phyloP scores from a whole-genome alignment of 1,140 invertebrate genomes.

The Achatina immaculata region DNA sequence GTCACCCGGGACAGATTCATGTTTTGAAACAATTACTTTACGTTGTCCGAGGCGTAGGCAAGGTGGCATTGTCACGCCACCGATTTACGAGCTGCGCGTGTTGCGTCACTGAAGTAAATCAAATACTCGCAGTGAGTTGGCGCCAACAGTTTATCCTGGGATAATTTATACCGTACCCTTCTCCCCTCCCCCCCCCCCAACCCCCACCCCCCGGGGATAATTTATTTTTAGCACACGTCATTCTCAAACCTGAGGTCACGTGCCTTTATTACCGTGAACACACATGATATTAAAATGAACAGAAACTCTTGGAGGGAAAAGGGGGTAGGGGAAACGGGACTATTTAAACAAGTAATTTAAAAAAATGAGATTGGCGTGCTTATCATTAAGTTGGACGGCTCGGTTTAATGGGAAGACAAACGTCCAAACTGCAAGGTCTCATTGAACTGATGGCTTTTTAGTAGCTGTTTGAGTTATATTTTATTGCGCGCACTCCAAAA shows the following conservation, averaged over 20 bases:
- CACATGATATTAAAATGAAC: slow-evolving; percentile 6
- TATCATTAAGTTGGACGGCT: not conserved
- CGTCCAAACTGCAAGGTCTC: not conserved
- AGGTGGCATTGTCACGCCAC: too few relatives aligned
- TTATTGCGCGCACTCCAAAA: not conserved
- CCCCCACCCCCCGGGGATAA: too few relatives aligned
- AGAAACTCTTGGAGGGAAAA: too few relatives aligned
- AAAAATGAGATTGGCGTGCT: not conserved
- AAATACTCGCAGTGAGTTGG: not conserved
- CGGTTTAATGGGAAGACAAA: not conserved
- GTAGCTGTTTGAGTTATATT: slow-evolving; percentile 12
- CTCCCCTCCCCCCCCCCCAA: too few relatives aligned
- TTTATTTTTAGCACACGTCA: not conserved
- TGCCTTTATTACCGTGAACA: not conserved
- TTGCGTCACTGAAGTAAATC: too few relatives aligned
- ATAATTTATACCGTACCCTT: not conserved
- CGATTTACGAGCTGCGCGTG: too few relatives aligned
- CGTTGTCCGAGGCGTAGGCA: too few relatives aligned
- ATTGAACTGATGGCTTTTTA: not conserved
- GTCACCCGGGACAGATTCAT: too few relatives aligned
- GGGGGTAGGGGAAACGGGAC: too few relatives aligned
- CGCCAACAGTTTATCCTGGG: not conserved
- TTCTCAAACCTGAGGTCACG: not conserved
- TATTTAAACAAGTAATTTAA: not conserved
- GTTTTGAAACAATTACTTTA: too few relatives aligned